These are phyloP conservation scores for Odontomyia ornata DNA, from an alignment of 2,888 invertebrate species.

Conservation along the genomic window DNA sequence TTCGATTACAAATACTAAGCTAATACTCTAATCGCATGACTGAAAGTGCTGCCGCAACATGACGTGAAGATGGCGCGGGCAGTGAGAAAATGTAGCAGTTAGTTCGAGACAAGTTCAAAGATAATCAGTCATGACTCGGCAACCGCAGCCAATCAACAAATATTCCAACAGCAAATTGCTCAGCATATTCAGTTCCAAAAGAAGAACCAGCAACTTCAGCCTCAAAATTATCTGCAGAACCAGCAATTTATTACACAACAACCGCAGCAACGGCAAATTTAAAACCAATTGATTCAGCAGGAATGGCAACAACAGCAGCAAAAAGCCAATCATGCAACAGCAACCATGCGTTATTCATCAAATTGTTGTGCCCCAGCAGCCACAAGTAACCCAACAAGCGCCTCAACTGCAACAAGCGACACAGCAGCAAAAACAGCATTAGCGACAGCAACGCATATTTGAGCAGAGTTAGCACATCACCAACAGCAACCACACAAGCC, in stretches of 20 bases:
- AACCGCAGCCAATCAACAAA: slow-evolving; percentile 55
- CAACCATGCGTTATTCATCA: slow-evolving; percentile 56
- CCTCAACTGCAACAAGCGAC: slow-evolving; percentile 57
- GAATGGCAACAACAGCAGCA: slow-evolving; percentile 59
- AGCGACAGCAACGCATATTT: background rate
- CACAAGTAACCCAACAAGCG: slow-evolving; percentile 56
- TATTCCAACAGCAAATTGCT: slow-evolving; percentile 58
- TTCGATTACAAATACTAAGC: too few species aligned
- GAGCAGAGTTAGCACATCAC: background rate
- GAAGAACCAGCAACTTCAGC: slow-evolving; percentile 50
- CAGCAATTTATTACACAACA: slow-evolving; percentile 66
- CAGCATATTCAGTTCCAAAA: slow-evolving; percentile 57
- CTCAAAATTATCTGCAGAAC: slow-evolving; percentile 46
- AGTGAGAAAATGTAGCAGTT: too few species aligned
- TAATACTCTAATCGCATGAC: too few species aligned
- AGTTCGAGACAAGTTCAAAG: too few species aligned
- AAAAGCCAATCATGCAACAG: slow-evolving; percentile 57
- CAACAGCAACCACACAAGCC: slow-evolving; percentile 43
- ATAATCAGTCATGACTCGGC: too few species aligned
- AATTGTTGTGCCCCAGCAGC: slow-evolving; percentile 52
- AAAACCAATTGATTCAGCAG: slow-evolving; percentile 66
- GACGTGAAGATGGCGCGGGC: too few species aligned
- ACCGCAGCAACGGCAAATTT: slow-evolving; percentile 65
- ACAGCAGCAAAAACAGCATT: slow-evolving; percentile 60
- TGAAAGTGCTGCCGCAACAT: too few species aligned